A percentile compares a stretch with the other conserved stretches of the same genome.
phyloP scores from a whole-genome alignment of 35 echinoderm and acorn worm genomes.

The Apostichopus parvimensis region DNA sequence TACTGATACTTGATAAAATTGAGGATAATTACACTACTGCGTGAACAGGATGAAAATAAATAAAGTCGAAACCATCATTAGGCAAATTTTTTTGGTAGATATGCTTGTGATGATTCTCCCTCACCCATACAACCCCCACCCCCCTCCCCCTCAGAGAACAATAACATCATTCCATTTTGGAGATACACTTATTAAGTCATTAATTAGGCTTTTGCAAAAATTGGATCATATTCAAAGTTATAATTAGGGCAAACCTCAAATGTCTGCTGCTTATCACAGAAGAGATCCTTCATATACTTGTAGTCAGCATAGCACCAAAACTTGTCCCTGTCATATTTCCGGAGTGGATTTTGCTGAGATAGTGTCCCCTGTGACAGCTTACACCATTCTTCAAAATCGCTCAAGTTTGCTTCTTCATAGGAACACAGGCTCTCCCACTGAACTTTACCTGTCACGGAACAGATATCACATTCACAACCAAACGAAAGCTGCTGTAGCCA shows the following conservation, averaged over 20 bases:
- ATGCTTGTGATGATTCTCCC: too few species aligned
- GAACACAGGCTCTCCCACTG: conserved; percentile 63
- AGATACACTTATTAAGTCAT: too few species aligned
- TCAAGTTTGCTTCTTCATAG: conserved; percentile 70
- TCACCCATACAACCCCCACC: too few species aligned
- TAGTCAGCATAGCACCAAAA: conserved; percentile 98
- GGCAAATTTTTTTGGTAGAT: too few species aligned
- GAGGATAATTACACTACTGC: too few species aligned
- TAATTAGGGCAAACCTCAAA: conserved; percentile 43
- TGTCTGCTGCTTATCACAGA: conserved; percentile 60
- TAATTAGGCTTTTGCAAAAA: too few species aligned
- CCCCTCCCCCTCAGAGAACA: too few species aligned
- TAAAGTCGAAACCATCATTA: too few species aligned
- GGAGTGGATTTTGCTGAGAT: conserved; percentile 59
- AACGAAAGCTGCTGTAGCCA: background rate
- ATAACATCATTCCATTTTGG: too few species aligned
- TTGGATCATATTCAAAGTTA: too few species aligned
- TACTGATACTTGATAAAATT: too few species aligned
- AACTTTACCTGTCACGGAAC: conserved; percentile 7
- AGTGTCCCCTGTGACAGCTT: background rate
- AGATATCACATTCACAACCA: background rate
- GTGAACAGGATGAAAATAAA: too few species aligned
- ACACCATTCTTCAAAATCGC: conserved; percentile 72
- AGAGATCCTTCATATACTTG: conserved; percentile 81
- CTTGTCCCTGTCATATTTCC: conserved; percentile 39